Evolutionary conservation across 1,140 invertebrate genomes (phyloP), one percentile per base, ranked within the genome.

Genomic region (Grapholita molesta): DNA sequence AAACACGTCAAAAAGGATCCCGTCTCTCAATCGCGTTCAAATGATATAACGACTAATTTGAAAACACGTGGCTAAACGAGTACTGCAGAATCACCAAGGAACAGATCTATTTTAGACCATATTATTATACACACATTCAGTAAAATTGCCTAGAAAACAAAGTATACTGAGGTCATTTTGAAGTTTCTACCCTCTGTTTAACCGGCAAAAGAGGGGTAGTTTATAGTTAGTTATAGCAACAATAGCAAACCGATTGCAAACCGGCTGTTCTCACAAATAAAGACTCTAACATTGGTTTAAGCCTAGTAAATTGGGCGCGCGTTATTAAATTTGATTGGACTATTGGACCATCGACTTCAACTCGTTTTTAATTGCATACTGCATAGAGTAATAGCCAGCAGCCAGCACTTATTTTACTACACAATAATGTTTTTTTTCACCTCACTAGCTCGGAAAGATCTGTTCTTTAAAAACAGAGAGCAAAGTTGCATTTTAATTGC

Each of bases 1-100:
- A 28, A 28, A 28, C 55, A 57, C 25, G 18, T 61, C 55, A 61
- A 61, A 61, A 61, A 28, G 28, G 25, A 57, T 30, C 25, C 55
- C 25, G 18, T 30, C 28, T 61, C 32, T 61, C 55, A 61, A 61
- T 61, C 11, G 55, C 11, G 55, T 28, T 61, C 55, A 28, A 30
- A 61, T n/a, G 55, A 6, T 30, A 61, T 61, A 61, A 61, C 55
- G 55, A 30, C 0, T n/a, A 61, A 61, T 61, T 61, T 32, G n/a
- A n/a, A 61, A 28, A 25, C 30, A 28, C 12, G 11, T 15, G 0
- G 4, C 6, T n/a, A 15, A n/a, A n/a, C n/a, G n/a, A n/a, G n/a
- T n/a, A n/a, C n/a, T n/a, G n/a, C n/a, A n/a, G n/a, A n/a, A n/a
- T n/a, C n/a, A n/a, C n/a, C n/a, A n/a, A n/a, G n/a, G n/a, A n/a